phyloP scores from a whole-genome alignment of 2,888 invertebrate species.

The Sipha maydis region DNA sequence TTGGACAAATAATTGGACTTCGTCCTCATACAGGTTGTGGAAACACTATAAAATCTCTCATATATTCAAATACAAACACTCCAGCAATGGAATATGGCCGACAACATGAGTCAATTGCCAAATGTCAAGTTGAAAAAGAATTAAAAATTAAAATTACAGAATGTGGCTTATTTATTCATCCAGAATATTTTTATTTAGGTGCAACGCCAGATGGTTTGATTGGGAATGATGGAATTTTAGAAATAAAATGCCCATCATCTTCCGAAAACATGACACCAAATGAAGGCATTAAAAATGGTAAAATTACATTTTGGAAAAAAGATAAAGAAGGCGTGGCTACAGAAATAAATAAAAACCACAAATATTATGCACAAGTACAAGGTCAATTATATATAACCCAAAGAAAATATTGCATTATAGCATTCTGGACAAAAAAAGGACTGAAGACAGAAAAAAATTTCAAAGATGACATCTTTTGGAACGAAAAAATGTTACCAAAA shows the following conservation, averaged over 20 bases:
- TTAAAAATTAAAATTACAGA: slow-evolving; percentile 13
- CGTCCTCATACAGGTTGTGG: neutral
- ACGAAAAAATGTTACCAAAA: too few relatives aligned
- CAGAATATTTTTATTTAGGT: neutral
- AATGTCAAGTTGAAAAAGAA: neutral
- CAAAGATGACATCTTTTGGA: too few relatives aligned
- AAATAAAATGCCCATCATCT: neutral
- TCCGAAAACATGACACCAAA: neutral
- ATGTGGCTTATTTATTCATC: slow-evolving; percentile 5
- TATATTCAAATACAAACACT: neutral
- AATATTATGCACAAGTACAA: neutral
- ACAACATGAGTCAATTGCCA: neutral
- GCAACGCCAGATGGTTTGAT: slow-evolving; percentile 7
- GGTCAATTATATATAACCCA: neutral
- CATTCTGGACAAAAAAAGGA: neutral
- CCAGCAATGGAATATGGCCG: neutral
- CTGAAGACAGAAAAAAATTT: too few relatives aligned
- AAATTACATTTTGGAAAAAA: slow-evolving; percentile 1
- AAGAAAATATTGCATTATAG: neutral
- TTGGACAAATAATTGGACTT: neutral
- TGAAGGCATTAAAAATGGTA: neutral
- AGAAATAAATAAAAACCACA: neutral
- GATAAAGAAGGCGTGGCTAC: neutral
- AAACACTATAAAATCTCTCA: slow-evolving; percentile 1
- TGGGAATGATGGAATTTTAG: neutral